phyloP scores from a whole-genome alignment of 2,888 invertebrate genomes.

The Yponomeuta sedellus region DNA sequence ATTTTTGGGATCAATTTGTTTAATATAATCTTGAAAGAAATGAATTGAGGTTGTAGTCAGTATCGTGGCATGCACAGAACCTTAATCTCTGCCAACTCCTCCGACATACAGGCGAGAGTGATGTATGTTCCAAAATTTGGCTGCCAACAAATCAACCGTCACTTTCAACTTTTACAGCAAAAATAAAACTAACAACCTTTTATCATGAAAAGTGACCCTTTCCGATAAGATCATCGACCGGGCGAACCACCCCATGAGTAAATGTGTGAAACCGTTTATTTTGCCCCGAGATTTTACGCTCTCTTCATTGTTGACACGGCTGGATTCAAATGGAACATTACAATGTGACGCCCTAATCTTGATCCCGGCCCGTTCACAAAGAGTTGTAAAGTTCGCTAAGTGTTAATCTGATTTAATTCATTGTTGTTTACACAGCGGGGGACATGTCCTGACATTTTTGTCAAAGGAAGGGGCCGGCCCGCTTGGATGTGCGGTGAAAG shows the following conservation, averaged over 20 bases:
- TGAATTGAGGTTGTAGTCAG: too few species aligned
- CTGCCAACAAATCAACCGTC: not conserved
- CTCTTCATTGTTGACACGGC: slow-evolving; percentile 46
- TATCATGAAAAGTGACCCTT: slow-evolving; percentile 28
- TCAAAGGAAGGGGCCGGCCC: slow-evolving; percentile 6
- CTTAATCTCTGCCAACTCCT: too few species aligned
- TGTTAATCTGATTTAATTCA: slow-evolving; percentile 73
- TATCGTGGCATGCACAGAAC: too few species aligned
- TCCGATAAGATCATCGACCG: slow-evolving; percentile 21
- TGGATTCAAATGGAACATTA: slow-evolving; percentile 63
- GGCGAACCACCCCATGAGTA: slow-evolving; percentile 51
- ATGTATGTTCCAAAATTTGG: not conserved
- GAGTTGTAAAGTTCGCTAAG: slow-evolving; percentile 54
- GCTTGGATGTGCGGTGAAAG: not conserved
- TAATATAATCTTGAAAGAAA: too few species aligned
- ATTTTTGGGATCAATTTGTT: too few species aligned
- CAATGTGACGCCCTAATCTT: slow-evolving; percentile 68
- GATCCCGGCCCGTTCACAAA: slow-evolving; percentile 63
- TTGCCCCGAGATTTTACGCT: slow-evolving; percentile 47
- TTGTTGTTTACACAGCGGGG: slow-evolving; percentile 62
- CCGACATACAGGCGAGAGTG: too few species aligned
- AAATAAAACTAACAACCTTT: slow-evolving; percentile 19
- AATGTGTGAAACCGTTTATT: slow-evolving; percentile 63
- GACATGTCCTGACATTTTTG: slow-evolving; percentile 48
- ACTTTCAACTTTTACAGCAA: not conserved